Evolutionary conservation across 2,797 vertebrate genomes (phyloP), one percentile per base, ranked within the genome.

Genomic region (Coracias cyanogaster): DNA sequence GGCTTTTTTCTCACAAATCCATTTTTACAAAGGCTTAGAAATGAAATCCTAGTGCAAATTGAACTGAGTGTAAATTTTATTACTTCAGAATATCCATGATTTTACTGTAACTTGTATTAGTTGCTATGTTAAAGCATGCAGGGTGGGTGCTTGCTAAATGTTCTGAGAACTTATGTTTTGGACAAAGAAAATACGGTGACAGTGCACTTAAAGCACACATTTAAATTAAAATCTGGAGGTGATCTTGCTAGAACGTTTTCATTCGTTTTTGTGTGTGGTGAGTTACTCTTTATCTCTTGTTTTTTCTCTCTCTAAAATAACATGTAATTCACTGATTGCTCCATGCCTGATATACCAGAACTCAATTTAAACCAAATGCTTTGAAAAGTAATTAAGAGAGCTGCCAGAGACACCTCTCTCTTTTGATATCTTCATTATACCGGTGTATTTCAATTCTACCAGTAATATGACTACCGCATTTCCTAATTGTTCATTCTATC

Each of bases 301-400:
- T 29, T 25, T 72, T 12, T 58, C 33, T 73, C 25, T 87, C 25
- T 72, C 39, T 80, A 41, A 58, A 86, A 10, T 9, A 45, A 31
- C 8, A 10, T 65, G 28, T 70, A 37, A 67, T 58, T 91, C 37
- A 54, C 54, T 72, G 52, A 69, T 86, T 79, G 13, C 29, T 73
- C 37, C 78, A 7, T 67, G 43, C 8, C 21, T 89, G 26, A 49
- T 77, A 28, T 12, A 57, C 8, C 16, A 57, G 67, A 79, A 52
- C 28, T 84, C 41, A 55, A 4, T 89, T 92, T 92, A 85, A 93
- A 64, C 28, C 64, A 89, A 54, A 52, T 85, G 25, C 72, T 94
- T 85, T 78, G 60, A 76, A 92, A 94, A 91, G 65, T n/a, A 80
- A 33, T 89, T 95, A 37, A 51, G 46, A 79, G 41, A 57, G 31